phyloP scores from a whole-genome alignment of 2,888 invertebrate genomes.

The Coenonympha arcania region DNA sequence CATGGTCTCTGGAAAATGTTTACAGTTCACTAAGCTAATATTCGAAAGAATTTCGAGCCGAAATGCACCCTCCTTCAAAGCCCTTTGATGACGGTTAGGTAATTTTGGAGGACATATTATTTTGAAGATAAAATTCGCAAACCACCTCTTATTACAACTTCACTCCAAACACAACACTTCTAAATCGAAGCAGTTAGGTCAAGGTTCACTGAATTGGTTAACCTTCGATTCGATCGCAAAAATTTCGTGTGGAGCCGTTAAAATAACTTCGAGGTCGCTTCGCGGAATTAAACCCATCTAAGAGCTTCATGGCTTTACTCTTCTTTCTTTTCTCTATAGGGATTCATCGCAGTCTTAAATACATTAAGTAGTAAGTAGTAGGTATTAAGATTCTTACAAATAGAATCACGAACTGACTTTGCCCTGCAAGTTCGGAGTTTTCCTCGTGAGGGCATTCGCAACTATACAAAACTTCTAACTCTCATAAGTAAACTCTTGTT shows the following conservation, averaged over 20 bases:
- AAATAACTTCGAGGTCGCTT: neutral
- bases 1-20: no score
- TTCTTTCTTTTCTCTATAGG: neutral
- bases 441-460: no score
- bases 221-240: neutral
- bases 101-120: neutral
- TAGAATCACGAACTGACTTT: neutral
- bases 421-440: no score
- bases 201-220: neutral
- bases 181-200: constrained; percentile 1
- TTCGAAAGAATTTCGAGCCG: no score
- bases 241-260: neutral
- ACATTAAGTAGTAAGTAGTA: neutral
- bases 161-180: neutral
- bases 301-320: neutral
- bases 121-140: neutral
- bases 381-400: neutral
- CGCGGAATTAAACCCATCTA: neutral
- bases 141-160: neutral
- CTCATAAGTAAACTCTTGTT: no score
- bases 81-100: no score
- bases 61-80: no score
- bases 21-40: no score
- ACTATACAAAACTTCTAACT: no score
- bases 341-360: neutral